Conservation (phyloP, 2,113 vertebrate genomes). For the Syngnathoides biaculeatus region DNA sequence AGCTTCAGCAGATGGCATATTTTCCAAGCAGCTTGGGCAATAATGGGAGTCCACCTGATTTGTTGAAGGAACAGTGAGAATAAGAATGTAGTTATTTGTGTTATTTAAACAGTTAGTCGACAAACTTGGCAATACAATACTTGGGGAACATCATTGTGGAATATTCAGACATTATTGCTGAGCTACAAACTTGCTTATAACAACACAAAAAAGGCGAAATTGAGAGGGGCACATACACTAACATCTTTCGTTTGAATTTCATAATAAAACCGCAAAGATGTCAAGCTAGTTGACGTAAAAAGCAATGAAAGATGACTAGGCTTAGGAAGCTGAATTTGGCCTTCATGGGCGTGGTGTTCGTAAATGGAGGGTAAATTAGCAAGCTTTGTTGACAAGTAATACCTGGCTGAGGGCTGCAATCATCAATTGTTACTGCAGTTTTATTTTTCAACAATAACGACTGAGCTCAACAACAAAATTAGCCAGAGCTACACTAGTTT, state of each 20-base stretch:
- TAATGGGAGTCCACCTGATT: slow-evolving; percentile 96
- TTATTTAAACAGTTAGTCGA: neutral
- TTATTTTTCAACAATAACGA: neutral
- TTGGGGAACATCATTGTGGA: neutral
- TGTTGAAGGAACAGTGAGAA: neutral
- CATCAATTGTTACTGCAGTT: neutral
- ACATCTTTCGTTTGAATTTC: neutral
- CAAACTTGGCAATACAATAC: neutral
- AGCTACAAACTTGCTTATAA: neutral
- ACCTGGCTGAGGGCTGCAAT: neutral
- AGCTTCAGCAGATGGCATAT: slow-evolving; percentile 99
- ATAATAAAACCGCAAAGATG: neutral
- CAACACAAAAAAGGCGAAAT: neutral
- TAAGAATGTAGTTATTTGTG: neutral
- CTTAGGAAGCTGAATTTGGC: neutral
- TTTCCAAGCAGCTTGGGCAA: slow-evolving; percentile 97
- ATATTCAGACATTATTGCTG: neutral
- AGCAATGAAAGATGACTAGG: neutral
- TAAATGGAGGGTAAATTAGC: slow-evolving; percentile 2
- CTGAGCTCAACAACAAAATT: neutral
- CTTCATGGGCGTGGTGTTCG: slow-evolving; percentile 57
- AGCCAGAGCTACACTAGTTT: slow-evolving; percentile 11
- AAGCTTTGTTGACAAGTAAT: neutral
- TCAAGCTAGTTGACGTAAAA: neutral
- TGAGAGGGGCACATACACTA: too few species aligned